Conservation (phyloP, 1,140 invertebrate species). For the Bombyx mori region DNA sequence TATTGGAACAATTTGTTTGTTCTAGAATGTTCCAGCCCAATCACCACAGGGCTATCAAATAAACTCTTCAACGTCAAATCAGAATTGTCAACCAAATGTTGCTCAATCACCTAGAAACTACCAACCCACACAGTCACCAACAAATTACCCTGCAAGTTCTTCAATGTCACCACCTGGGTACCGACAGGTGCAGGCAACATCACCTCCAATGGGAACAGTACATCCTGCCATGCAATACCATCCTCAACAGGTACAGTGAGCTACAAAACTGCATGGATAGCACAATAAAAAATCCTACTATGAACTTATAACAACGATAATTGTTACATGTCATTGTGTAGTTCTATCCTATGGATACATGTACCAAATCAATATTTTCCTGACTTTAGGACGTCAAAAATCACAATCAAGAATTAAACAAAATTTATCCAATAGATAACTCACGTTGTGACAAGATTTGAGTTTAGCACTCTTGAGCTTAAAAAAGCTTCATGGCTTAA, state of each 20-base stretch:
- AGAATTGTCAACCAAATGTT: conserved; percentile 46
- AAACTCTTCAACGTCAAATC: conserved; percentile 40
- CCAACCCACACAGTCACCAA: conserved; percentile 47
- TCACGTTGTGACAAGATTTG: too few species aligned
- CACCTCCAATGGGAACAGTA: conserved; percentile 47
- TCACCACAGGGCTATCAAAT: conserved; percentile 54
- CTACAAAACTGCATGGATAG: too few species aligned
- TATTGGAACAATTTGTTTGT: conserved; percentile 1
- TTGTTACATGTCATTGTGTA: background rate
- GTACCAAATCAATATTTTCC: too few species aligned
- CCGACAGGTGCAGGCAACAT: conserved; percentile 52
- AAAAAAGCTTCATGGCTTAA: too few species aligned
- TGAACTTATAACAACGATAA: background rate
- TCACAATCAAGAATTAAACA: too few species aligned
- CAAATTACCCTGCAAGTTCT: conserved; percentile 39
- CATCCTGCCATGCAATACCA: conserved; percentile 60
- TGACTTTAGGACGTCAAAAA: too few species aligned
- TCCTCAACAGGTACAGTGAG: conserved; percentile 43
- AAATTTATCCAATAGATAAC: too few species aligned
- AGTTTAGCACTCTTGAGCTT: too few species aligned
- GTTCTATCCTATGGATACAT: too few species aligned
- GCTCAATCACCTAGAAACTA: conserved; percentile 54
- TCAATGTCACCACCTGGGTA: conserved; percentile 56
- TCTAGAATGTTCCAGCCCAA: conserved; percentile 45
- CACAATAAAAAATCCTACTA: background rate